Conservation (phyloP, 1,140 invertebrate genomes). For the Cataglyphis hispanica region DNA sequence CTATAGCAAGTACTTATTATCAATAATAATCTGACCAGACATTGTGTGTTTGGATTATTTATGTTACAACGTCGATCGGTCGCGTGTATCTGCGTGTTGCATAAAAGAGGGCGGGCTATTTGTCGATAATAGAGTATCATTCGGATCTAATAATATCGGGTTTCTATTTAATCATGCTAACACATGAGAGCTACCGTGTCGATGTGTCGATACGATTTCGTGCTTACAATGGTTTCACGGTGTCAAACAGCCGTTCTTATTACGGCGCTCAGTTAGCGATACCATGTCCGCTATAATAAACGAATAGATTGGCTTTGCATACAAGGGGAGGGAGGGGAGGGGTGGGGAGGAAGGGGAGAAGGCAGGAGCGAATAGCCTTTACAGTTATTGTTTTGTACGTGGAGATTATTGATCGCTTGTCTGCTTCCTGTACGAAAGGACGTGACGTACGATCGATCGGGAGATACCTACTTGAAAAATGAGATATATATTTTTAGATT, state of each 20-base stretch:
- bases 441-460: conserved; percentile 10
- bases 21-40: not conserved
- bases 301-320: conserved; percentile 26
- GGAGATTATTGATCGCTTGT: conserved; percentile 43
- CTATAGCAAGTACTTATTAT: not conserved
- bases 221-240: conserved; percentile 24
- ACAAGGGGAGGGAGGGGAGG: not conserved
- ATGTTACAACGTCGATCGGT: conserved; percentile 33
- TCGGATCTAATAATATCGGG: conserved; percentile 35
- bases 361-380: conserved; percentile 15
- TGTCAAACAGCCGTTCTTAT: conserved; percentile 1
- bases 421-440: conserved; percentile 23
- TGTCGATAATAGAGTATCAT: conserved; percentile 42
- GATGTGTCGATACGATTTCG: conserved; percentile 29
- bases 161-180: conserved; percentile 47
- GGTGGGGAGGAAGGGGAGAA: too few relatives aligned
- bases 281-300: conserved; percentile 22
- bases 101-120: conserved; percentile 39
- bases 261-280: conserved; percentile 31
- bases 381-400: conserved; percentile 33
- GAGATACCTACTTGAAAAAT: too few relatives aligned
- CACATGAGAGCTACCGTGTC: not conserved
- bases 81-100: conserved; percentile 41
- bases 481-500: too few relatives aligned
- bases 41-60: conserved; percentile 2